Evolutionary conservation across 1,140 invertebrate genomes (phyloP), one percentile per base, ranked within the genome.

Genomic region (Temnothorax nylanderi): DNA sequence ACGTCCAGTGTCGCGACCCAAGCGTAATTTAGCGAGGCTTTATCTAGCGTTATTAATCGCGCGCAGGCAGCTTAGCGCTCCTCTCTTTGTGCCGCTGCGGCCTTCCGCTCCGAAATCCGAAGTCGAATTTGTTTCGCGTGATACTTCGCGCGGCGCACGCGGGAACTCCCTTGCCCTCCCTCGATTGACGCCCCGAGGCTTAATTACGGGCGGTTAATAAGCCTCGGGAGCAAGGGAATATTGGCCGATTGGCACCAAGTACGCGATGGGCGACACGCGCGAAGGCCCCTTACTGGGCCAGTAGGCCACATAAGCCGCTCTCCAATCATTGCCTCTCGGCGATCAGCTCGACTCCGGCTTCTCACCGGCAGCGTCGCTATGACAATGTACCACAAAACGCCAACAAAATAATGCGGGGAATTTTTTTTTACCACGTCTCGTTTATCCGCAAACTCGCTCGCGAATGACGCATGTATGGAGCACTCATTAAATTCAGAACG

Each of bases 261-360:
- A 60, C 44, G 54, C 34, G n/a, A 80, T 78, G 37, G 75, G 37
- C 62, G 64, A 74, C 41, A 60, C 26, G 32, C 41, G 41, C 51
- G 41, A n/a, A 49, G 37, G 1, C 67, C 21, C n/a, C 54, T 84
- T 84, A 84, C 69, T 84, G 26, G 80, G 80, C 80, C 69, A 84
- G 80, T 84, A 84, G 80, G 80, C 80, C 80, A 82, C 67, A 74
- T 75, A 84, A 54, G 80, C 69, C 80, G 69, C 80, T 84, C 80
- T 84, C 56, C 69, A 58, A 75, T 84, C 69, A 37, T 84, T 84
- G 80, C 69, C 80, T 74, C 69, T 84, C 41, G 80, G 80, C 80
- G 51, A 84, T 84, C 80, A 16, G 13, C 54, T 82, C 51, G 51
- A 18, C 51, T 82, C 11, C 47, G 58, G 77, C 49, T 71, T 81